These are phyloP conservation scores for Caerostris darwini DNA, from an alignment of 1,140 invertebrate species.

Conservation along the genomic window DNA sequence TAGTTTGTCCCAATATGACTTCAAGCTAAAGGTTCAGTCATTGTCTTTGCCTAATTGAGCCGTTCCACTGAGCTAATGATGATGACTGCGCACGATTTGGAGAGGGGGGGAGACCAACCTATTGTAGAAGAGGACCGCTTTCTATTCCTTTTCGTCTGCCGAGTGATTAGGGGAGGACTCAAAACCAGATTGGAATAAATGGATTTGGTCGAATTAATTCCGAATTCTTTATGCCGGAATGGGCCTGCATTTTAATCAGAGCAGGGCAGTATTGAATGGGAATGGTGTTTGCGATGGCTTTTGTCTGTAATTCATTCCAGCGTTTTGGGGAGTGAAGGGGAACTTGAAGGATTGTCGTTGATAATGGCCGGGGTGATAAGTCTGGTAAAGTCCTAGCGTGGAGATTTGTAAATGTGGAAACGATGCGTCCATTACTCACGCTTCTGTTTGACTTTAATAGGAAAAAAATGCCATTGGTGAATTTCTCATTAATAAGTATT, in stretches of 20 bases:
- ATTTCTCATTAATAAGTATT: too few species aligned
- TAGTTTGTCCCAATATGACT: slow-evolving; percentile 18
- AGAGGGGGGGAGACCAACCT: slow-evolving; percentile 19
- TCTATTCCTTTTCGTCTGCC: background rate
- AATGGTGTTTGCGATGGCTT: slow-evolving; percentile 38
- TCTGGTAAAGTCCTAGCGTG: background rate
- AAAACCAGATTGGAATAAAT: slow-evolving; percentile 65
- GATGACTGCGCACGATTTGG: slow-evolving; percentile 13
- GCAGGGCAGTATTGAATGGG: slow-evolving; percentile 7
- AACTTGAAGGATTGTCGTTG: slow-evolving; percentile 25
- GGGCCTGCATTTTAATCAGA: slow-evolving; percentile 27
- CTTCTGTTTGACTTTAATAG: background rate
- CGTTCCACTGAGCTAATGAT: slow-evolving; percentile 51
- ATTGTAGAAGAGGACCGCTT: background rate
- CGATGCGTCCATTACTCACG: background rate
- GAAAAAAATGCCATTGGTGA: too few species aligned
- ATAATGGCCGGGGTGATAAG: background rate
- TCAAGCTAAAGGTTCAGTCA: slow-evolving; percentile 16
- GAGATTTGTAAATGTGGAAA: slow-evolving; percentile 28
- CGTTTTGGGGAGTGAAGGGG: background rate
- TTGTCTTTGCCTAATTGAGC: slow-evolving; percentile 65
- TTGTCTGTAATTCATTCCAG: slow-evolving; percentile 27
- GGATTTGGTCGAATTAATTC: slow-evolving; percentile 58
- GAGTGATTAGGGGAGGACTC: slow-evolving; percentile 19
- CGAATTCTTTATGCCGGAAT: slow-evolving; percentile 50